phyloP scores from a whole-genome alignment of 2,888 invertebrate species.

The Hirtodrosophila histrioides region DNA sequence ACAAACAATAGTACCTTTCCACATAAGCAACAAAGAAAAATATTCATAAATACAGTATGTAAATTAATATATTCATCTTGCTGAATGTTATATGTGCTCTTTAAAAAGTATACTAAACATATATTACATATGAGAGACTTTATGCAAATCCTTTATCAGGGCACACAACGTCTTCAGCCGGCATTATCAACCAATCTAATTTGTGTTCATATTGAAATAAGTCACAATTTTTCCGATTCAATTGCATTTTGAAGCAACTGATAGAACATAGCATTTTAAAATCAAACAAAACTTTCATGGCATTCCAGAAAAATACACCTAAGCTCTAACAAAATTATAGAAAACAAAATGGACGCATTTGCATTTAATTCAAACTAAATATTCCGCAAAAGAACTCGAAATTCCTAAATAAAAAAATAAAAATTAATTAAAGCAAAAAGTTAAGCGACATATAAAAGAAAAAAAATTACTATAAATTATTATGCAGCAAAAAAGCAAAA shows the following conservation, averaged over 20 bases:
- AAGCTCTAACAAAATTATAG: slow-evolving; percentile 25
- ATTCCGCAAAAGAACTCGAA: slow-evolving; percentile 79
- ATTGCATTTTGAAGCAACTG: slow-evolving; percentile 40
- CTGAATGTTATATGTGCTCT: slow-evolving; percentile 7
- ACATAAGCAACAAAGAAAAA: slow-evolving; percentile 47
- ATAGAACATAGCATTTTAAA: slow-evolving; percentile 22
- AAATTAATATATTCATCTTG: slow-evolving; percentile 8
- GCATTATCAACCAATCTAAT: slow-evolving; percentile 32
- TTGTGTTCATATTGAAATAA: slow-evolving; percentile 62
- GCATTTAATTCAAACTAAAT: slow-evolving; percentile 49
- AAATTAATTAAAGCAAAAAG: slow-evolving; percentile 26
- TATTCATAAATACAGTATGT: slow-evolving; percentile 12
- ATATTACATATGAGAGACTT: too few species aligned
- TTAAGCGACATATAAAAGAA: slow-evolving; percentile 39
- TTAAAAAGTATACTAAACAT: neutral
- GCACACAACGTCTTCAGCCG: neutral
- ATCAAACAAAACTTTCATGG: slow-evolving; percentile 22
- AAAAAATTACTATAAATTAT: slow-evolving; percentile 52
- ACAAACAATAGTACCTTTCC: slow-evolving; percentile 76
- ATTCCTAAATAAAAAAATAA: slow-evolving; percentile 70
- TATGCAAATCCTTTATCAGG: neutral
- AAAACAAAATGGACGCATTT: slow-evolving; percentile 25
- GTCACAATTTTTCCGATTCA: slow-evolving; percentile 29
- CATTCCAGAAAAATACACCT: slow-evolving; percentile 27
- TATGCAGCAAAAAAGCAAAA: slow-evolving; percentile 60